phyloP scores from a whole-genome alignment of 2,113 vertebrate species.

The Circaetus gallicus region DNA sequence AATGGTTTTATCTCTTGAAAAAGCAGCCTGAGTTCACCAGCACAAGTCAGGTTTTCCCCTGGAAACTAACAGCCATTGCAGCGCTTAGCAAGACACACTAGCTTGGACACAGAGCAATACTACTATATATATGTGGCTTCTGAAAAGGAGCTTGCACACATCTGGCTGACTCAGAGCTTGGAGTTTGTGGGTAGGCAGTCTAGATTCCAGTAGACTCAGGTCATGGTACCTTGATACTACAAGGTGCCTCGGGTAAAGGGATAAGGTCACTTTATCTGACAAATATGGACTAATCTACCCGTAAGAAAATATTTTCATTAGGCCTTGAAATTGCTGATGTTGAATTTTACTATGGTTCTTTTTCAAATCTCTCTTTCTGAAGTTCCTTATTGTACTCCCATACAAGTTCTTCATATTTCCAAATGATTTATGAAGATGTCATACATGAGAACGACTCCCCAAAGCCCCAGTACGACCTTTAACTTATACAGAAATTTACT shows the following conservation, averaged over 20 bases:
- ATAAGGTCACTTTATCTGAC: background rate
- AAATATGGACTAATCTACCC: background rate
- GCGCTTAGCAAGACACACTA: background rate
- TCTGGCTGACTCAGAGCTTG: background rate
- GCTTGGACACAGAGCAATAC: background rate
- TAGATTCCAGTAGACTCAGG: background rate
- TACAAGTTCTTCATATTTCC: background rate
- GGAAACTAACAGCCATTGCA: background rate
- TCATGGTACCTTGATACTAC: background rate
- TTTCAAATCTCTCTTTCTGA: background rate
- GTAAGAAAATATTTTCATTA: background rate
- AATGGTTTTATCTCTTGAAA: background rate
- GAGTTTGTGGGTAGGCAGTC: background rate
- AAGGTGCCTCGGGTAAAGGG: background rate
- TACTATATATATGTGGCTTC: background rate
- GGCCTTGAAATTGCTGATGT: background rate
- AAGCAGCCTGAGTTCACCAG: background rate
- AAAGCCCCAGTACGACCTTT: background rate
- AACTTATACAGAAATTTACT: background rate
- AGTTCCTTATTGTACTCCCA: background rate
- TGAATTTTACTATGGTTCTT: background rate
- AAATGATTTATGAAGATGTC: background rate
- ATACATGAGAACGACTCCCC: background rate
- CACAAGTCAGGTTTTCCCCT: background rate
- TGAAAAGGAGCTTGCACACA: background rate